phyloP scores from a whole-genome alignment of 2,797 vertebrate genomes.

The Alca torda region DNA sequence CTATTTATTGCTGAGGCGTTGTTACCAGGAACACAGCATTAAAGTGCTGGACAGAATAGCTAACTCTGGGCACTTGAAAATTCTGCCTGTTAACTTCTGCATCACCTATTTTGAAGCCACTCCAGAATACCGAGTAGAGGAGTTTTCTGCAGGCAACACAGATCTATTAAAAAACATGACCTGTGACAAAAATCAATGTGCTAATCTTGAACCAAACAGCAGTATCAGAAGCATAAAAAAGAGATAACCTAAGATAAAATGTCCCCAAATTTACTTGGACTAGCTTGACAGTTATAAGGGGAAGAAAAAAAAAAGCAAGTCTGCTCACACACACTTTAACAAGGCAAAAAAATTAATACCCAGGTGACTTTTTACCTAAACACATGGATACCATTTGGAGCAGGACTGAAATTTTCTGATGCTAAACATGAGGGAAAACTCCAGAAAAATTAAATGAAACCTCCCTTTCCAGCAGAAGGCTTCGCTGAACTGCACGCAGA shows the following conservation, averaged over 20 bases:
- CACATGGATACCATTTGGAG: constrained; percentile 21
- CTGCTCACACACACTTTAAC: background rate
- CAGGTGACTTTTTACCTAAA: constrained; percentile 20
- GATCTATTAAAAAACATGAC: constrained; percentile 79
- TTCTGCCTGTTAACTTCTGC: constrained; percentile 52
- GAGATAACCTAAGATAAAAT: constrained; percentile 72
- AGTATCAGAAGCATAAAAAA: constrained; percentile 72
- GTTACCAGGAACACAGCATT: background rate
- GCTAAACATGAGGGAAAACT: background rate
- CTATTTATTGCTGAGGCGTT: background rate
- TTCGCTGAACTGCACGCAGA: background rate
- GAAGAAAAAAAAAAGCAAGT: background rate
- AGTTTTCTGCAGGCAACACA: constrained; percentile 67
- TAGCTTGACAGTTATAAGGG: constrained; percentile 32
- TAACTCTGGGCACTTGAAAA: constrained; percentile 54
- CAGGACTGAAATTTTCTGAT: background rate
- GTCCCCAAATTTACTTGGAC: constrained; percentile 48
- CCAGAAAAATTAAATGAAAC: background rate
- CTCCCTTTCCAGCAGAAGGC: background rate
- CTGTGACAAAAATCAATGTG: constrained; percentile 80
- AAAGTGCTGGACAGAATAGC: background rate
- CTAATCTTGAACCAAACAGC: constrained; percentile 78
- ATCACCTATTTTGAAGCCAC: constrained; percentile 39
- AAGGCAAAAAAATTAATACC: background rate
- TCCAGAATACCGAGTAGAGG: constrained; percentile 27